Evolutionary conservation across 2,113 vertebrate species (phyloP), one percentile per base, ranked within the genome.

Genomic region (Cardinalis cardinalis): DNA sequence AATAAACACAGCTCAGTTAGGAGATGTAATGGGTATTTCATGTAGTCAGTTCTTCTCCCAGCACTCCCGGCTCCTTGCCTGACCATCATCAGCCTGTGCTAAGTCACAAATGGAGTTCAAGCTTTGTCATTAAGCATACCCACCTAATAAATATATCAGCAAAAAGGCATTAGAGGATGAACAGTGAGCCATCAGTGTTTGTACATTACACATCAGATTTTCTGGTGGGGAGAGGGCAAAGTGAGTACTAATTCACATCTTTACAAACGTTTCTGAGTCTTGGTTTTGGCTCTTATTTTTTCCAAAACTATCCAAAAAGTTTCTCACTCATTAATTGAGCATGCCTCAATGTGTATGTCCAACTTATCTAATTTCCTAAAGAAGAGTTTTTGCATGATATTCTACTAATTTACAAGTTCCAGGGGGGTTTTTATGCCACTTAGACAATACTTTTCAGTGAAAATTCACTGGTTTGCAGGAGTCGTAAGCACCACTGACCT

Each of bases 401-500:
- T 59, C n/a, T 90, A 36, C 20, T 73, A 86, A 96, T 77, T 84
- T 87, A 19, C 15, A 60, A 79, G 63, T 51, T 90, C 8, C 52
- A 79, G 49, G 13, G 40, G 46, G 63, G 63, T 85, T 82, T 73
- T 81, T 8, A 80, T 73, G 71, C 64, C 38, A 79, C 56, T 71
- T 40, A 93, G 26, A 43, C 55, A 64, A 31, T 84, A 58, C 23
- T 95, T 84, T 94, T 48, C 69, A 81, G 48, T 66, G 88, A 74
- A 95, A 91, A 46, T 69, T 80, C 80, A 85, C 80, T 88, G 76
- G 1, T 87, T 96, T 93, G 44, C 26, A 12, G 92, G 20, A 82
- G 28, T 63, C 0, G 1, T 79, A 93, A 87, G 48, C 81, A 94
- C 64, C 61, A 92, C 34, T 95, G 91, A 95, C 92, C 82, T 90